Conservation (phyloP, 2,888 invertebrate genomes). For the Nowickia ferox region DNA sequence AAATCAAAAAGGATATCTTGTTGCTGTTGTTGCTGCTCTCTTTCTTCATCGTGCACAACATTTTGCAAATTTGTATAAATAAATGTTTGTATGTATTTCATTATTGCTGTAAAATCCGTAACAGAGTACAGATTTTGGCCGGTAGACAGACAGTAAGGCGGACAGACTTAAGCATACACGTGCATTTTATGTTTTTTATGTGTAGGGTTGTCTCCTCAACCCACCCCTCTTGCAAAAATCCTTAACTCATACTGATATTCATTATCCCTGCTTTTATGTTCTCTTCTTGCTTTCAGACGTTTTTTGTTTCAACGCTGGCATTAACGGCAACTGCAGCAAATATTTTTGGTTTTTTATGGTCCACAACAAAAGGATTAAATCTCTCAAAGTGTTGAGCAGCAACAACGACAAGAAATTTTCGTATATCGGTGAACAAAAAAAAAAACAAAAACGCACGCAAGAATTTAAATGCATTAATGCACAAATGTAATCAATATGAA, state of each 20-base stretch:
- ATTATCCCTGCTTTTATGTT: slow-evolving; percentile 9
- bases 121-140: slow-evolving; percentile 34
- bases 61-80: slow-evolving; percentile 26
- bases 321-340: slow-evolving; percentile 63
- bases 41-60: slow-evolving; percentile 27
- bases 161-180: slow-evolving; percentile 49
- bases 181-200: slow-evolving; percentile 58
- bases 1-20: slow-evolving; percentile 53
- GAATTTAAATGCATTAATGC: slow-evolving; percentile 62
- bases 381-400: slow-evolving; percentile 45
- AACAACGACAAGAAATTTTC: slow-evolving; percentile 25
- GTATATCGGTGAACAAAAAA: slow-evolving; percentile 3
- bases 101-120: slow-evolving; percentile 45
- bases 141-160: slow-evolving; percentile 23
- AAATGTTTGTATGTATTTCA: background rate
- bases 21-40: slow-evolving; percentile 15
- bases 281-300: slow-evolving; percentile 22
- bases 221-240: slow-evolving; percentile 16
- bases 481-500: slow-evolving; percentile 66
- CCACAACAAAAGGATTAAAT: slow-evolving; percentile 68
- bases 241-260: background rate
- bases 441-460: slow-evolving; percentile 25
- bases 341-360: slow-evolving; percentile 47
- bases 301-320: slow-evolving; percentile 53
- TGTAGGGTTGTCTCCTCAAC: slow-evolving; percentile 49